Percentiles rank a stretch among this genome's conserved stretches.
Conservation (phyloP, 2,797 vertebrate species). For the Muraenolepis orangiensis region DNA sequence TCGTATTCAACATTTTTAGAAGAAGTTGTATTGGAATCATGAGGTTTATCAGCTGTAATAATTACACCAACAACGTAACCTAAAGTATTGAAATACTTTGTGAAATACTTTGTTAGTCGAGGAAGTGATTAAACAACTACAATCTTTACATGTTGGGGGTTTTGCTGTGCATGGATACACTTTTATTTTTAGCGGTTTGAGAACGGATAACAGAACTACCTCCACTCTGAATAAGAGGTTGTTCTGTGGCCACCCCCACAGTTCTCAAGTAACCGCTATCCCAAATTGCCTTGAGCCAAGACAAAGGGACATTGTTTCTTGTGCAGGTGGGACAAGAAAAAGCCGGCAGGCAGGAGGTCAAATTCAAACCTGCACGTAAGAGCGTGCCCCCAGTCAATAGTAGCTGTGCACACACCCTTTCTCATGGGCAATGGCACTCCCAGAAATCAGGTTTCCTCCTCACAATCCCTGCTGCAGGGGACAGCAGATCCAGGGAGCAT, state of each 20-base stretch:
- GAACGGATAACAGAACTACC: background rate
- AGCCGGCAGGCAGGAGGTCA: conserved; percentile 43
- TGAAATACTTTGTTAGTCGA: background rate
- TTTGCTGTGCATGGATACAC: background rate
- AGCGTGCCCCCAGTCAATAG: conserved; percentile 14
- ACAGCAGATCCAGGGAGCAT: conserved; percentile 10
- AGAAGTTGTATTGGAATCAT: background rate
- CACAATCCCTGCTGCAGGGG: conserved; percentile 46
- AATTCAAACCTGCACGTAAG: conserved; percentile 49
- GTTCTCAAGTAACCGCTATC: conserved; percentile 71
- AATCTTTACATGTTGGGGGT: background rate
- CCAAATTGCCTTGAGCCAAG: conserved; percentile 50
- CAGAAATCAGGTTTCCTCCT: conserved; percentile 46
- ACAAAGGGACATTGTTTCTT: conserved; percentile 70
- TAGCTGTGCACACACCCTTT: conserved; percentile 46
- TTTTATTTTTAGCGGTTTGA: background rate
- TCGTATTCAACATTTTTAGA: background rate
- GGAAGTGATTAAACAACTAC: background rate
- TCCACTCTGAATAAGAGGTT: conserved; percentile 54
- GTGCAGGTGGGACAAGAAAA: conserved; percentile 66
- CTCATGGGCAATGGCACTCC: conserved; percentile 41
- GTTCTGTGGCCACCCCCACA: conserved; percentile 61
- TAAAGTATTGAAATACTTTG: no score
- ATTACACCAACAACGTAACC: background rate
- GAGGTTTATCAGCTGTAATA: background rate